Conservation (phyloP, 1,140 invertebrate species). For the Heliconius congener region DNA sequence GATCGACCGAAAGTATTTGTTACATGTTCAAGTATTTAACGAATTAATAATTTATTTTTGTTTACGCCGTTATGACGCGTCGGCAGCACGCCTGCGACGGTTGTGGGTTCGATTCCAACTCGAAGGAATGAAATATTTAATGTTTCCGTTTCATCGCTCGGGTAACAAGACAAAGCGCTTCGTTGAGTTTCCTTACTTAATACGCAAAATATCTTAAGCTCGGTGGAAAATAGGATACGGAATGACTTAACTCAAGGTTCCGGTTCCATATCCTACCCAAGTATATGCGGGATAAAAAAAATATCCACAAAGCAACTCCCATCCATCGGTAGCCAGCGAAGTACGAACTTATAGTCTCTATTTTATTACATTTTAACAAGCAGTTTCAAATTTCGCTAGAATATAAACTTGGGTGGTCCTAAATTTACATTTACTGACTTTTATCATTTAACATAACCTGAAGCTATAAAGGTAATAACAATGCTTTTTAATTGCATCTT, state of each 20-base stretch:
- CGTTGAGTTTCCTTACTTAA: background rate
- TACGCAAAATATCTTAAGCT: background rate
- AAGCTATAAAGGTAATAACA: constrained; percentile 6
- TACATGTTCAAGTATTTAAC: constrained; percentile 13
- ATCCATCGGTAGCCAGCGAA: background rate
- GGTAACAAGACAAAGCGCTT: background rate
- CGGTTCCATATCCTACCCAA: background rate
- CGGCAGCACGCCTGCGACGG: background rate
- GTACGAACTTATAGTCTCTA: background rate
- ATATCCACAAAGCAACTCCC: background rate
- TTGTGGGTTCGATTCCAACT: background rate
- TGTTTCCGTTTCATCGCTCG: background rate
- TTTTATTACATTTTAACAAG: constrained; percentile 9
- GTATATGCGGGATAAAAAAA: background rate
- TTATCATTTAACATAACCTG: background rate
- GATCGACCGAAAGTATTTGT: constrained; percentile 15
- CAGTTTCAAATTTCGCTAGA: constrained; percentile 5
- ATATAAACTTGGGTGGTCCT: constrained; percentile 4
- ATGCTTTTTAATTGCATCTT: background rate
- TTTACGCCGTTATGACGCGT: background rate
- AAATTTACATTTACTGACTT: background rate
- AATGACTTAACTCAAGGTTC: background rate
- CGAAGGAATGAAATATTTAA: background rate
- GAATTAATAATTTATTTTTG: constrained; percentile 2
- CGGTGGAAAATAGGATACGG: background rate